Conservation (phyloP, 1,140 invertebrate species). For the Triops cancriformis region DNA sequence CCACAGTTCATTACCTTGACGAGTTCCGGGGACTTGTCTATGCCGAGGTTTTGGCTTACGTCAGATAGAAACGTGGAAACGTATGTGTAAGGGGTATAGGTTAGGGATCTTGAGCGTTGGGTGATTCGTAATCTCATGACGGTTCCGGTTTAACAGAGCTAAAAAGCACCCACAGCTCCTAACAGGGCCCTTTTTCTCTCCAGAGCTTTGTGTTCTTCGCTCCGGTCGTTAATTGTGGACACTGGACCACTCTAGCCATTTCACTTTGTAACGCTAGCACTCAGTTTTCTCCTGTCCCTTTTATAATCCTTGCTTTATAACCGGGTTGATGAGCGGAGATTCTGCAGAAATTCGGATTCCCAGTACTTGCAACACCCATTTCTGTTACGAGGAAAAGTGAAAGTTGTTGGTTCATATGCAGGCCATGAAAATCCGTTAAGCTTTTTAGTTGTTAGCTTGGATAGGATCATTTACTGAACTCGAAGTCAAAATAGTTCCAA, state of each 20-base stretch:
- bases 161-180: too few relatives aligned
- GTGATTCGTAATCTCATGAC: neutral
- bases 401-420: too few relatives aligned
- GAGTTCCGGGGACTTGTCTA: neutral
- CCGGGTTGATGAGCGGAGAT: too few relatives aligned
- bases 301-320: too few relatives aligned
- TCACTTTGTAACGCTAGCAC: neutral
- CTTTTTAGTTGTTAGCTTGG: too few relatives aligned
- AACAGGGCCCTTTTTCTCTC: neutral
- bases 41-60: neutral
- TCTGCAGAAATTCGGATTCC: too few relatives aligned
- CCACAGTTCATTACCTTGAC: conserved; percentile 7
- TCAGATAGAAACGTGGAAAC: neutral
- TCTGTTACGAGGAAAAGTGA: too few relatives aligned
- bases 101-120: neutral
- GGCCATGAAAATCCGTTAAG: too few relatives aligned
- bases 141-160: neutral
- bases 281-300: too few relatives aligned
- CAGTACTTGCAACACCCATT: too few relatives aligned
- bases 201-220: neutral
- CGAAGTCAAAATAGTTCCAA: too few relatives aligned
- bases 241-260: neutral
- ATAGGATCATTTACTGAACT: too few relatives aligned
- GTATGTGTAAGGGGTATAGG: neutral
- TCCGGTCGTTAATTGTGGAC: neutral